A percentile compares a stretch with the other conserved stretches of the same genome.
These are phyloP conservation scores for Leptocoma aspasia DNA, from an alignment of 2,113 vertebrate species.

Conservation along the genomic window DNA sequence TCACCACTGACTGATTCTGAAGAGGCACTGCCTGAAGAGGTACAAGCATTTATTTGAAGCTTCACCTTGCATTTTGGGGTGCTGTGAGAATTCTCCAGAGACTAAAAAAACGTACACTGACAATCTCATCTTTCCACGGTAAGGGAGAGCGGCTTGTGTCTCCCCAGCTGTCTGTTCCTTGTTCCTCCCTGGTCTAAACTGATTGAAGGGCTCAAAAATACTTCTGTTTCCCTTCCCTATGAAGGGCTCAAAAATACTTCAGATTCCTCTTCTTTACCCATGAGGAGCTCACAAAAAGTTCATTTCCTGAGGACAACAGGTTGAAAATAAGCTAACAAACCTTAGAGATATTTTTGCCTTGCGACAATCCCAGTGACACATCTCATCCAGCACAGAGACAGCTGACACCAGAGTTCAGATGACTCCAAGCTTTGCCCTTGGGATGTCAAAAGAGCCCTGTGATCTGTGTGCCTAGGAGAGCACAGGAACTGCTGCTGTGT, in stretches of 20 bases:
- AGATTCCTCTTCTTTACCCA: not conserved
- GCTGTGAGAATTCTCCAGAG: not conserved
- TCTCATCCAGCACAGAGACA: not conserved
- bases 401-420: not conserved
- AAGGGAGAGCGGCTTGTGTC: not conserved
- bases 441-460: not conserved
- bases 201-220: not conserved
- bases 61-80: not conserved
- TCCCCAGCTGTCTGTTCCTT: not conserved
- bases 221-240: not conserved
- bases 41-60: not conserved
- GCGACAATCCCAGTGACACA: not conserved
- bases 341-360: not conserved
- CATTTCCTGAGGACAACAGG: not conserved
- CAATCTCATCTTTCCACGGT: not conserved
- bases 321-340: constrained; percentile 5
- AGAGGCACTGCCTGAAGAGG: not conserved
- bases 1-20: not conserved
- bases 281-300: not conserved
- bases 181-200: not conserved
- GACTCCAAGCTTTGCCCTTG: constrained; percentile 30
- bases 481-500: not conserved
- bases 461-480: rapidly evolving
- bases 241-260: not conserved
- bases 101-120: not conserved